A percentile compares a stretch with the other conserved stretches of the same genome.
phyloP scores from a whole-genome alignment of 1,140 invertebrate species.

The Bemisia tabaci region DNA sequence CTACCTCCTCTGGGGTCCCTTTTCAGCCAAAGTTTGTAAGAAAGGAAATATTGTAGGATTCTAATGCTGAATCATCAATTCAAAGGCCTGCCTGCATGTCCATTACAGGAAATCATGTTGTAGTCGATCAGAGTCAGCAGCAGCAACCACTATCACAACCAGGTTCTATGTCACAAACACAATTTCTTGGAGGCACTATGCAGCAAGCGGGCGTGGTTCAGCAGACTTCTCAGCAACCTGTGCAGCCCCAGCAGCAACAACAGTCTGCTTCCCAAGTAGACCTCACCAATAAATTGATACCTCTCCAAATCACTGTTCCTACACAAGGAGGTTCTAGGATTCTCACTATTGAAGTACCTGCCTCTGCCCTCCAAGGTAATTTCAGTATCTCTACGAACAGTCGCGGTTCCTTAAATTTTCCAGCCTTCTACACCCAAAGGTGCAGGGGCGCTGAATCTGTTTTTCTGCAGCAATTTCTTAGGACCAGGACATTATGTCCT shows the following conservation, averaged over 20 bases:
- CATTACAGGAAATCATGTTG: too few relatives aligned
- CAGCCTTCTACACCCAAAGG: too few relatives aligned
- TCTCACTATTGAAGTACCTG: constrained; percentile 71
- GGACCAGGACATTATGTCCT: too few relatives aligned
- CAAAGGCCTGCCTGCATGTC: too few relatives aligned
- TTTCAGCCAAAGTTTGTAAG: too few relatives aligned
- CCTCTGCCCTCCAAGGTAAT: constrained; percentile 58
- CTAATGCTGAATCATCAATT: too few relatives aligned
- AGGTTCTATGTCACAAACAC: constrained; percentile 10
- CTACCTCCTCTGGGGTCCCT: too few relatives aligned
- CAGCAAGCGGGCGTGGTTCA: constrained; percentile 6
- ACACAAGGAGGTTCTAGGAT: constrained; percentile 47
- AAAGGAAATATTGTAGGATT: too few relatives aligned
- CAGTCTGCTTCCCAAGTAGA: constrained; percentile 8
- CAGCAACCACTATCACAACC: background rate
- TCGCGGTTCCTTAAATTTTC: too few relatives aligned
- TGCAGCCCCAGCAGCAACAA: constrained; percentile 26
- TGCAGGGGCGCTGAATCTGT: too few relatives aligned
- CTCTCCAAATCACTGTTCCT: constrained; percentile 49
- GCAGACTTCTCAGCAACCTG: constrained; percentile 18
- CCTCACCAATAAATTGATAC: constrained; percentile 34
- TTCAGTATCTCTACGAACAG: too few relatives aligned
- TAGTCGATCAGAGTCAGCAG: background rate
- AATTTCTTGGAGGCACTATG: constrained; percentile 6
- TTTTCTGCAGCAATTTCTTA: too few relatives aligned